phyloP scores from a whole-genome alignment of 2,888 invertebrate genomes.

The Synanthedon formicaeformis region DNA sequence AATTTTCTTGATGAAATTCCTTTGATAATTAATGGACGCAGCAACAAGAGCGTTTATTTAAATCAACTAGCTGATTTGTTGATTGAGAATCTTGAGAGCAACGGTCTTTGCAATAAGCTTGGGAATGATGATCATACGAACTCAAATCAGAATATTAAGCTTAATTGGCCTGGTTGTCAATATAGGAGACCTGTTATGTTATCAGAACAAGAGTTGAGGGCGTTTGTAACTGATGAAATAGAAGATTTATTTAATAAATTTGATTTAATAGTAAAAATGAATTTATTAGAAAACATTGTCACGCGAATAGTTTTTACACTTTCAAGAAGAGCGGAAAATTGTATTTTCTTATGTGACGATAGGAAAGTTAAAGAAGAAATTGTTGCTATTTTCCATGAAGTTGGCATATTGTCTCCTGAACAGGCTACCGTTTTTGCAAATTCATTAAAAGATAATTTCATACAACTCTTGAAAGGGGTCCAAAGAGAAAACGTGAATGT shows the following conservation, averaged over 20 bases:
- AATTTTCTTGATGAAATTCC: constrained; percentile 17
- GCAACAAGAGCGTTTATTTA: constrained; percentile 18
- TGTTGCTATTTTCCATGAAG: constrained; percentile 16
- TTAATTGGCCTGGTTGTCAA: constrained; percentile 5
- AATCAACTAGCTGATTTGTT: constrained; percentile 23
- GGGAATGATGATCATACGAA: constrained; percentile 1
- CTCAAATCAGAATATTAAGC: constrained; percentile 1
- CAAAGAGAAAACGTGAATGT: constrained; percentile 15
- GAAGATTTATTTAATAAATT: constrained; percentile 15
- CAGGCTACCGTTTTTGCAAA: constrained; percentile 23
- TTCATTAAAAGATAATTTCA: constrained; percentile 14
- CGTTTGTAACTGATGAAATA: constrained; percentile 21
- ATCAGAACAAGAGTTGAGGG: constrained; percentile 22
- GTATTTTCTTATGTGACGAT: constrained; percentile 14
- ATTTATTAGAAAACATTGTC: constrained; percentile 19
- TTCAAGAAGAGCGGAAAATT: constrained; percentile 21
- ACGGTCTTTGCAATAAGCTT: constrained; percentile 1
- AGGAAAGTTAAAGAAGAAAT: constrained; percentile 21
- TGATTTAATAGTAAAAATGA: constrained; percentile 11
- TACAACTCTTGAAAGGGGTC: constrained; percentile 9
- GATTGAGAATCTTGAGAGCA: constrained; percentile 13
- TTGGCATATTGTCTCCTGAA: constrained; percentile 17
- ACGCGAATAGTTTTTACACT: background rate
- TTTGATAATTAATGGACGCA: constrained; percentile 7
- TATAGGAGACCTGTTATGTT: constrained; percentile 10